Base-by-base conservation (phyloP, 2,797 vertebrate genomes). In the Setipinna tenuifilis region DNA sequence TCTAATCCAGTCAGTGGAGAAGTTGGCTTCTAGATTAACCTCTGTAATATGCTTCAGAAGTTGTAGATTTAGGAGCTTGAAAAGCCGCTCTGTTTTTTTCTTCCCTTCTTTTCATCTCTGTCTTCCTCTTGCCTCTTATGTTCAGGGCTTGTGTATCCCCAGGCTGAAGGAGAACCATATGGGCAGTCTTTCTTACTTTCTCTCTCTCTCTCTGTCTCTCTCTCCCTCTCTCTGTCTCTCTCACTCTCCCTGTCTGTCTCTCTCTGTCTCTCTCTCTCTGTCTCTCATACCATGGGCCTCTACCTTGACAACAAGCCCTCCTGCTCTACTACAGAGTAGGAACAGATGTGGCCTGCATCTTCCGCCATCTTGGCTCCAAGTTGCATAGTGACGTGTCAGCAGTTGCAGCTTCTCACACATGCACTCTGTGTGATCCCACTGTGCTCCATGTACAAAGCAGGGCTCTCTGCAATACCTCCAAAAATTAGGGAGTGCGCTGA, bases 341-440 rank as follows among this genome's bases (percentile, higher is more conserved):
- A 88, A 81, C 87, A 88, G 87, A 88, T 88, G 87, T 83, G 65
- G 21, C 35, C 61, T 86, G 83, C 35, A 85, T 83, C 65, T 46
- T 83, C 82, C 17, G 71, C 71, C 85, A 83, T 88, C 83, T 88
- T 86, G 81, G 50, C 83, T 83, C 46, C 31, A 57, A 46, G 21
- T 85, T 41, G 23, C 28, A 4, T 87, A 82, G 75, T 83, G 83
- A 78, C 83, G 25, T 71, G 61, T 82, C 84, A 87, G 85, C 62
- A 14, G 68, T 78, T 82, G 58, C 58, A 41, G 82, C 85, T 62
- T 82, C 82, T 50, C 87, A 85, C 75, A 83, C 83, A 81, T 3
- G 19, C n/a, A 0, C 68, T 71, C 68, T 16, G 50, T 54, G 50
- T 54, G 50, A 54, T 41, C 35, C 35, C 35, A 41, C 35, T 41